A percentile compares a stretch with the other conserved stretches of the same genome.
Conservation (phyloP, 1,140 invertebrate genomes). For the Diachasma alloeum region DNA sequence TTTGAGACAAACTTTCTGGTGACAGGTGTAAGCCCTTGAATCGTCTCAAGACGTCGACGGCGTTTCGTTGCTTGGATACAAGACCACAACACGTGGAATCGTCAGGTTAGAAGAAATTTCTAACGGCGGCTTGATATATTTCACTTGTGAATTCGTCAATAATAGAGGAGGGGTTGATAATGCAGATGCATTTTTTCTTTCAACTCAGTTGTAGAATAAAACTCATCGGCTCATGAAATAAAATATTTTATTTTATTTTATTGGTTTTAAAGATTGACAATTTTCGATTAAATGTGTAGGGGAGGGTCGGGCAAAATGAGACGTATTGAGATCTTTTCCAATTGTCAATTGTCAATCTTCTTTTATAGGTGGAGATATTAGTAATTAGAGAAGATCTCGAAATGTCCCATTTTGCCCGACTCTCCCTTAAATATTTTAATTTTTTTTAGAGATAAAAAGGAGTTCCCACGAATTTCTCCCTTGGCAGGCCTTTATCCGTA, state of each 20-base stretch:
- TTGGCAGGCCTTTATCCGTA: slow-evolving; percentile 35
- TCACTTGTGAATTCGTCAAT: not conserved
- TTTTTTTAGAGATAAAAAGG: slow-evolving; percentile 40
- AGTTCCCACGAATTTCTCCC: slow-evolving; percentile 44
- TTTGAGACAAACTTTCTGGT: not conserved
- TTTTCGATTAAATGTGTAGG: not conserved
- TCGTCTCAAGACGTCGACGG: slow-evolving; percentile 10
- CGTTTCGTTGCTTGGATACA: slow-evolving; percentile 45
- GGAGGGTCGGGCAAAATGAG: too few species aligned
- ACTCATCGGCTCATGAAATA: too few species aligned
- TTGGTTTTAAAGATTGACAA: not conserved
- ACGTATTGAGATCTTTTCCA: too few species aligned
- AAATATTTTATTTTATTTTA: not conserved
- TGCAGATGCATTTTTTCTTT: too few species aligned
- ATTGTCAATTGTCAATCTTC: too few species aligned
- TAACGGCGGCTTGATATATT: slow-evolving; percentile 11
- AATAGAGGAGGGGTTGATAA: not conserved
- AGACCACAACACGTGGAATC: slow-evolving; percentile 38
- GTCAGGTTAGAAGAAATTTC: not conserved
- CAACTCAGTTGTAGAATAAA: not conserved
- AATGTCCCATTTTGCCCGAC: too few species aligned
- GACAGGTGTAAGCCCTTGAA: not conserved
- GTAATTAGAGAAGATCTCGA: too few species aligned
- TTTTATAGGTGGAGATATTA: too few species aligned
- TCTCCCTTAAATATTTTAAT: not conserved